Evolutionary conservation across 1,140 invertebrate genomes (phyloP).

Genomic region (Mactra quadrangularis): DNA sequence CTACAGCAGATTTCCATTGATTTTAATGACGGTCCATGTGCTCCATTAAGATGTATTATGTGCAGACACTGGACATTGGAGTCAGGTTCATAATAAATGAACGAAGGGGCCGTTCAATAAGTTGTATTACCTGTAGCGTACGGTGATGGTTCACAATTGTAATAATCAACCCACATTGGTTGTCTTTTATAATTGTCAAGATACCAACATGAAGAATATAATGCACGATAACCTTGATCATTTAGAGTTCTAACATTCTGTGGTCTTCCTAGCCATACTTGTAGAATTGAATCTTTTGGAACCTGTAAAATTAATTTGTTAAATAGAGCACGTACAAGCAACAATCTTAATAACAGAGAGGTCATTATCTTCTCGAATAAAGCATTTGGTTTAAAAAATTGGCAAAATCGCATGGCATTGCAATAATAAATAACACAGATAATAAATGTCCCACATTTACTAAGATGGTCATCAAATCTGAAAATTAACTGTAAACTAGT

Average conservation of each 20-base stretch:
- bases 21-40: too few relatives aligned
- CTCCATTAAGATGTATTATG: too few relatives aligned
- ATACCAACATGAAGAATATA: conserved; percentile 73
- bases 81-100: too few relatives aligned
- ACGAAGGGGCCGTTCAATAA: too few relatives aligned
- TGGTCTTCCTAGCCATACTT: conserved; percentile 45
- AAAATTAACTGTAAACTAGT: too few relatives aligned
- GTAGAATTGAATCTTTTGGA: conserved; percentile 49
- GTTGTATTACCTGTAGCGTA: conserved; percentile 77
- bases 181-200: conserved; percentile 64
- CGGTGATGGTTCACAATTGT: conserved; percentile 81
- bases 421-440: too few relatives aligned
- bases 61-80: too few relatives aligned
- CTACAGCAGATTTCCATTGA: too few relatives aligned
- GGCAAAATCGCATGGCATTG: too few relatives aligned
- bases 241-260: conserved; percentile 14
- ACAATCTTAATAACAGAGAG: not conserved
- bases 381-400: not conserved
- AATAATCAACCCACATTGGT: conserved; percentile 71
- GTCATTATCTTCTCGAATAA: not conserved
- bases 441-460: too few relatives aligned
- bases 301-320: not conserved
- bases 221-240: conserved; percentile 55
- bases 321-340: not conserved
- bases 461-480: too few relatives aligned